Evolutionary conservation across 2,888 invertebrate species (phyloP).

Genomic region (Ichneumoninae sp.): DNA sequence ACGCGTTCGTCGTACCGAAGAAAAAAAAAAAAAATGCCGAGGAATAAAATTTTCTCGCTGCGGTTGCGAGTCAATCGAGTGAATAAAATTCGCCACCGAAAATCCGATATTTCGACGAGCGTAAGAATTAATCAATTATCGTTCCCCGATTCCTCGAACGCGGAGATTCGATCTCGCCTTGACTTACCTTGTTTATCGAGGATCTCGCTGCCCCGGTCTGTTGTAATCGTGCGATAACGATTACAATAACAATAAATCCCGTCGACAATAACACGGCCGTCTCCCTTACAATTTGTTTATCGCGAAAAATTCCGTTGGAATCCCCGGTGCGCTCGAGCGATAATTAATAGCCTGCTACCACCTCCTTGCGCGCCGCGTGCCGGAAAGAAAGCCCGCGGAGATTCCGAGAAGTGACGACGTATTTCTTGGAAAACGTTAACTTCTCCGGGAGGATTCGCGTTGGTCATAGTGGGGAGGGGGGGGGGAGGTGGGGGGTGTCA

Average conservation of each 20-base stretch:
- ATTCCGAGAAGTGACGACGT: constrained; percentile 49
- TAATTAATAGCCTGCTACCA: constrained; percentile 23
- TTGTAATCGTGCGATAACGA: background rate
- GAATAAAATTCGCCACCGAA: background rate
- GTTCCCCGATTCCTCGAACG: background rate
- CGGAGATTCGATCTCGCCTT: background rate
- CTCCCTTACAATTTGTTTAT: background rate
- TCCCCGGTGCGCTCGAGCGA: background rate
- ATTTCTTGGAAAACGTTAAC: constrained; percentile 57
- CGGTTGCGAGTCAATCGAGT: background rate
- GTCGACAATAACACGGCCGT: background rate
- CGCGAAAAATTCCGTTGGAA: background rate
- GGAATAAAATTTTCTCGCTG: background rate
- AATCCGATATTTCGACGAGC: background rate
- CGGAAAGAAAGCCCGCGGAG: constrained; percentile 51
- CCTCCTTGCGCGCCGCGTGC: constrained; percentile 47
- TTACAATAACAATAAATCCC: background rate
- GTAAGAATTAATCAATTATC: background rate
- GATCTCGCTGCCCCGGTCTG: background rate
- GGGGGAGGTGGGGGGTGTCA: constrained; percentile 1
- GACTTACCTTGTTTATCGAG: background rate
- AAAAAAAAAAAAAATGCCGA: background rate
- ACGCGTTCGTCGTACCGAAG: background rate
- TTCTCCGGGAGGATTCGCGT: constrained; percentile 18
- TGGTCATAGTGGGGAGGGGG: background rate